phyloP scores from a whole-genome alignment of 2,888 invertebrate genomes.

The Rotaria sp. region DNA sequence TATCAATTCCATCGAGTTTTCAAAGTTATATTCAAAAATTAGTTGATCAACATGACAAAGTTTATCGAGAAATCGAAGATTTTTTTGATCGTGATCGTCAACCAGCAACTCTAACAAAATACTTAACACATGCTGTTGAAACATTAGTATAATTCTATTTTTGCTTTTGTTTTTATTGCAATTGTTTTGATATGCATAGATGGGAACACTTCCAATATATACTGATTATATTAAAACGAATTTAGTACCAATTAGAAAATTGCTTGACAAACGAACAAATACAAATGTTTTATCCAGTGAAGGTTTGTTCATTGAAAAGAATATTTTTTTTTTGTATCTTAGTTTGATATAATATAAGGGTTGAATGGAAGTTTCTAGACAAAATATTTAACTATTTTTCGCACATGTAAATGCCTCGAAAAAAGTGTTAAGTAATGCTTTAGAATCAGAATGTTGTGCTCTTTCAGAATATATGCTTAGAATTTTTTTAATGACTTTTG shows the following conservation, averaged over 20 bases:
- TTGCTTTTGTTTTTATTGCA: not conserved
- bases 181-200: not conserved
- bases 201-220: not conserved
- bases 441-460: too few relatives aligned
- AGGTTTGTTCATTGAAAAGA: not conserved
- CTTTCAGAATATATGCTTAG: too few relatives aligned
- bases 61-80: not conserved
- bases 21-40: not conserved
- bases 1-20: not conserved
- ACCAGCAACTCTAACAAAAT: not conserved
- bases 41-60: not conserved
- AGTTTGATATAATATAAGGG: too few relatives aligned
- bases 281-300: not conserved
- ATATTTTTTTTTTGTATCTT: not conserved
- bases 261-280: not conserved
- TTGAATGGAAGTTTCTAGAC: too few relatives aligned
- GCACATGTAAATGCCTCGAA: too few relatives aligned
- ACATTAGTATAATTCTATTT: not conserved
- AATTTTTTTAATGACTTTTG: too few relatives aligned
- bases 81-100: not conserved
- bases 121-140: not conserved
- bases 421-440: too few relatives aligned
- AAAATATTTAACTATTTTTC: too few relatives aligned
- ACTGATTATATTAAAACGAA: not conserved
- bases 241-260: not conserved